These are phyloP conservation scores for Xiphorhynchus elegans DNA, from an alignment of 2,113 vertebrate genomes.

Conservation along the genomic window DNA sequence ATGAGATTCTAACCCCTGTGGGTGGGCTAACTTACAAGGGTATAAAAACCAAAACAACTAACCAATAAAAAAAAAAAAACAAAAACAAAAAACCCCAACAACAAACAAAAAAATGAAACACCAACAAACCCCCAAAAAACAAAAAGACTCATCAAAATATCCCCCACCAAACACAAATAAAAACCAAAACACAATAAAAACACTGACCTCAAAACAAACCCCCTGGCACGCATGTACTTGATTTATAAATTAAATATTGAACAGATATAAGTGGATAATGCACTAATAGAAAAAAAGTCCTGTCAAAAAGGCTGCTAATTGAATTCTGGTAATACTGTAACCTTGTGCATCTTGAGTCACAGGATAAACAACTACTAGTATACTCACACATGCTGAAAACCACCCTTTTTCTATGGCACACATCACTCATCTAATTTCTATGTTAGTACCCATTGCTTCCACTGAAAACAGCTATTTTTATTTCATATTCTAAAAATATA, in stretches of 20 bases:
- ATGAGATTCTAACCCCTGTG: neutral
- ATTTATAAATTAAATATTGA: neutral
- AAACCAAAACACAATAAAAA: neutral
- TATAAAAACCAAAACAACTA: neutral
- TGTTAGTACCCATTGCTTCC: neutral
- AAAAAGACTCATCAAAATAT: neutral
- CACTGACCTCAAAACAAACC: neutral
- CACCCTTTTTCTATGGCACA: neutral
- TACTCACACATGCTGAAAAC: neutral
- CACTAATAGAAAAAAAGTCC: neutral
- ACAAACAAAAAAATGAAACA: neutral
- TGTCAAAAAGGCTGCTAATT: neutral
- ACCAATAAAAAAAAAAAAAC: neutral
- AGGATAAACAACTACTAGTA: neutral
- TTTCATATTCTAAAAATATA: neutral
- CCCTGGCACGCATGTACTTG: neutral
- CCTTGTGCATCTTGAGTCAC: neutral
- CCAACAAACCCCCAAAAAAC: neutral
- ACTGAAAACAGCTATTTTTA: neutral
- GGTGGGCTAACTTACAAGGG: neutral
- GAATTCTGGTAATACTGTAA: neutral
- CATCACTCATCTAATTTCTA: neutral
- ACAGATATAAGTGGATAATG: neutral
- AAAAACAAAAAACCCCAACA: neutral
- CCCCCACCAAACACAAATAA: neutral